These are phyloP conservation scores for Colaptes auratus DNA, from an alignment of 2,113 vertebrate species.

Conservation along the genomic window DNA sequence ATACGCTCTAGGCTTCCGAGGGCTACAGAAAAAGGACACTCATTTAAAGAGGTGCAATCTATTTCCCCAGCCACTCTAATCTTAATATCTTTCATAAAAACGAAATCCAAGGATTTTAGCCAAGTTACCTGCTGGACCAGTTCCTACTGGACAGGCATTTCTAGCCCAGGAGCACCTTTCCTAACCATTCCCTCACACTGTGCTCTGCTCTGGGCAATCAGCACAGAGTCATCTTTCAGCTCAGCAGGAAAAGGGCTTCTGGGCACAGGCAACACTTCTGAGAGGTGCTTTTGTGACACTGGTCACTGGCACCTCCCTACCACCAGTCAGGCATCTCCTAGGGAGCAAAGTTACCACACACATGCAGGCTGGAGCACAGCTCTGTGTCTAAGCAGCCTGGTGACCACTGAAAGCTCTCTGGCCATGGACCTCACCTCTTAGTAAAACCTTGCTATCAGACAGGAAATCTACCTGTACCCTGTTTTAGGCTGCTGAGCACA, in stretches of 20 bases:
- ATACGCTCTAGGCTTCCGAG: constrained; percentile 13
- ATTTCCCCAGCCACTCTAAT: neutral
- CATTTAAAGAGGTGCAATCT: constrained; percentile 9
- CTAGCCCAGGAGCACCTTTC: neutral
- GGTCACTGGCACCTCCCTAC: neutral
- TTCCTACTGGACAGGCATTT: neutral
- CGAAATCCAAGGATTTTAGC: neutral
- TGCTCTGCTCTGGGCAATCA: accelerated
- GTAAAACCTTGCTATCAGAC: neutral
- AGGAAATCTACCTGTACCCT: neutral
- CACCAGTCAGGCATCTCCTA: neutral
- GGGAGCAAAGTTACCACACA: accelerated
- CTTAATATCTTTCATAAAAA: neutral
- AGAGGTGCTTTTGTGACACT: neutral
- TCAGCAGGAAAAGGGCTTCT: neutral
- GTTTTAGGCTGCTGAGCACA: neutral
- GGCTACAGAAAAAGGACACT: constrained; percentile 1
- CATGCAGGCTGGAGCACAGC: neutral
- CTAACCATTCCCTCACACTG: neutral
- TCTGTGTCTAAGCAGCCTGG: neutral
- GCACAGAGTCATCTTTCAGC: neutral
- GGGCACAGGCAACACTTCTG: neutral
- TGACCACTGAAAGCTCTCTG: neutral
- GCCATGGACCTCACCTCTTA: neutral
- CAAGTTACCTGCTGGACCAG: neutral